phyloP scores from a whole-genome alignment of 2,113 vertebrate species.

The Puffinus mauretanicus region DNA sequence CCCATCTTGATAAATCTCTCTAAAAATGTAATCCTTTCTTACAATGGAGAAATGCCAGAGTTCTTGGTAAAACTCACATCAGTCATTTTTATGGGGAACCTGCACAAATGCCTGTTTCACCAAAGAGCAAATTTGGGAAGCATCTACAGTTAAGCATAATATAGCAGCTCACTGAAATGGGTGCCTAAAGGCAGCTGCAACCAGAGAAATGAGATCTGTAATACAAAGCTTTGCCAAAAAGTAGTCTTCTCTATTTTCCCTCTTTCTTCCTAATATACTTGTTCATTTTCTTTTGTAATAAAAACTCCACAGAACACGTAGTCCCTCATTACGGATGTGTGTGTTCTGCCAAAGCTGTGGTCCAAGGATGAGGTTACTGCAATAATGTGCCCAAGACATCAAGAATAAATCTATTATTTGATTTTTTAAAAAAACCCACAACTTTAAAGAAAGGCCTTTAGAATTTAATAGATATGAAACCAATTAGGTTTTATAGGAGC shows the following conservation, averaged over 20 bases:
- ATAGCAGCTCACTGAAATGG: neutral
- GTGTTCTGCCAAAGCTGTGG: constrained; percentile 42
- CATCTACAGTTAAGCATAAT: neutral
- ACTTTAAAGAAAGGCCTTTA: neutral
- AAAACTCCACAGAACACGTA: constrained; percentile 2
- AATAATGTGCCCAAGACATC: constrained; percentile 13
- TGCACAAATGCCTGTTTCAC: constrained; percentile 17
- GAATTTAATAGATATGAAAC: neutral
- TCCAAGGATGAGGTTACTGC: constrained; percentile 20
- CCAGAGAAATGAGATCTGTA: neutral
- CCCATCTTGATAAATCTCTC: neutral
- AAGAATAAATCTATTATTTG: constrained; percentile 18
- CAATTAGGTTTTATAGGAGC: neutral
- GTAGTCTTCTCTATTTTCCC: neutral
- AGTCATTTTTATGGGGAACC: constrained; percentile 33
- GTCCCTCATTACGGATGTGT: constrained; percentile 39
- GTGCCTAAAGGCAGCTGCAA: constrained; percentile 25
- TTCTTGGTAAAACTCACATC: constrained; percentile 17
- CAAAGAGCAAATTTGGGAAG: neutral
- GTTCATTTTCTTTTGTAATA: constrained; percentile 40
- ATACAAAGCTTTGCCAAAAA: constrained; percentile 1
- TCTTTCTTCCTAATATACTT: neutral
- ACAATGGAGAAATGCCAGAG: neutral
- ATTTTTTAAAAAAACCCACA: neutral
- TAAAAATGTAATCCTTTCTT: neutral